A percentile compares a stretch with the other conserved stretches of the same genome.
phyloP scores from a whole-genome alignment of 2,797 vertebrate genomes.

The Myripristis jacobus region DNA sequence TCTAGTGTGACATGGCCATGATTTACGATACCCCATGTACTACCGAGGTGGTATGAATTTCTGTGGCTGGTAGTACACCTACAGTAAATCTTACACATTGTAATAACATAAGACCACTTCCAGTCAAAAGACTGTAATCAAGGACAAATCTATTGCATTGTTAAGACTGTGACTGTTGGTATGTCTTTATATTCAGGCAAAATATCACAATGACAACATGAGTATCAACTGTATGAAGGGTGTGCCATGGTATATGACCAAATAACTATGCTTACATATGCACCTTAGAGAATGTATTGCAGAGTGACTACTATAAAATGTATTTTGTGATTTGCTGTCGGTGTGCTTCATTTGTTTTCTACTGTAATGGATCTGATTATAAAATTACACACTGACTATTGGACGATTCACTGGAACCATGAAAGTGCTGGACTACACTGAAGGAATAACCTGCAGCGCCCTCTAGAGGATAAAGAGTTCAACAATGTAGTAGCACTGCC shows the following conservation, averaged over 20 bases:
- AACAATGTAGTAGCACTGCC: background rate
- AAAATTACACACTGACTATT: slow-evolving; percentile 35
- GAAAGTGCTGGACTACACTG: background rate
- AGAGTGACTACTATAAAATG: slow-evolving; percentile 49
- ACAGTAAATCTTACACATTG: slow-evolving; percentile 75
- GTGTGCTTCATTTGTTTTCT: slow-evolving; percentile 21
- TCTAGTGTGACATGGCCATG: slow-evolving; percentile 67
- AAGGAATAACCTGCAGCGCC: slow-evolving; percentile 63
- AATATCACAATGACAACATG: slow-evolving; percentile 53
- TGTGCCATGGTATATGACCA: slow-evolving; percentile 43
- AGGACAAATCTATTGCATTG: slow-evolving; percentile 63
- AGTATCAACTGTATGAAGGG: slow-evolving; percentile 41
- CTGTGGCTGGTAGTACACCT: slow-evolving; percentile 59
- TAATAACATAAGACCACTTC: slow-evolving; percentile 72
- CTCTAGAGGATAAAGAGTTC: slow-evolving; percentile 59
- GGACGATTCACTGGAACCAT: slow-evolving; percentile 38
- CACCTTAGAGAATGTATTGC: slow-evolving; percentile 27
- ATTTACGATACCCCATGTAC: slow-evolving; percentile 66
- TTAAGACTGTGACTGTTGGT: slow-evolving; percentile 54
- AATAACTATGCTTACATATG: background rate
- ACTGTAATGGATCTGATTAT: slow-evolving; percentile 53
- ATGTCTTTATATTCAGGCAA: slow-evolving; percentile 46
- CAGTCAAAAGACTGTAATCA: slow-evolving; percentile 72
- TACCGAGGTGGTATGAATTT: slow-evolving; percentile 60
- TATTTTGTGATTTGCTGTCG: slow-evolving; percentile 53